A percentile compares a stretch with the other conserved stretches of the same genome.
Conservation (phyloP, 2,888 invertebrate genomes). For the Pseudolycoriella hygida region DNA sequence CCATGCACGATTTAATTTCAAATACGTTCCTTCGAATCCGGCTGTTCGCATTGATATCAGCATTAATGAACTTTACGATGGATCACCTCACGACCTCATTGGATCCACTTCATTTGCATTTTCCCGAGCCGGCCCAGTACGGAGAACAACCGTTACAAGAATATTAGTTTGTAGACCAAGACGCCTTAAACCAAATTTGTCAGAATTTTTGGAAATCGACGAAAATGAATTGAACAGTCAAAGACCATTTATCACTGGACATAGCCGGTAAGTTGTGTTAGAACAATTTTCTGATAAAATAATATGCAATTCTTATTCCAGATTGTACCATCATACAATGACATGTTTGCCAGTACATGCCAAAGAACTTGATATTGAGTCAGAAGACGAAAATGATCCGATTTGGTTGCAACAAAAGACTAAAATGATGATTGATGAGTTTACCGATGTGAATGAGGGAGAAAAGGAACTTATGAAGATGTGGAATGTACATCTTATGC, state of each 20-base stretch:
- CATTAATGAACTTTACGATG: slow-evolving; percentile 88
- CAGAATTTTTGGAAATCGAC: slow-evolving; percentile 77
- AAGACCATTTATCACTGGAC: slow-evolving; percentile 76
- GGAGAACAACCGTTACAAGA: slow-evolving; percentile 41
- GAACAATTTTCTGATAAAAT: too few species aligned
- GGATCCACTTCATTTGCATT: slow-evolving; percentile 48
- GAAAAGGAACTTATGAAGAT: slow-evolving; percentile 97
- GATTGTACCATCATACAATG: slow-evolving; percentile 80
- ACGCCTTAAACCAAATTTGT: slow-evolving; percentile 40
- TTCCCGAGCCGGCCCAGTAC: slow-evolving; percentile 45
- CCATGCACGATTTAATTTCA: slow-evolving; percentile 85
- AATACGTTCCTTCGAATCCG: slow-evolving; percentile 38
- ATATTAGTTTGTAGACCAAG: slow-evolving; percentile 42
- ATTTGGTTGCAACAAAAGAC: slow-evolving; percentile 87
- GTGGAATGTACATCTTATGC: slow-evolving; percentile 98
- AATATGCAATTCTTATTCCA: too few species aligned
- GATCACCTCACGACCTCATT: slow-evolving; percentile 77
- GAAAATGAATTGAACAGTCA: slow-evolving; percentile 73
- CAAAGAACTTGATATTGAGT: slow-evolving; percentile 85
- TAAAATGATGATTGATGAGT: slow-evolving; percentile 97
- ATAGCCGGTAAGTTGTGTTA: slow-evolving; percentile 36
- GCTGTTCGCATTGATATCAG: slow-evolving; percentile 88
- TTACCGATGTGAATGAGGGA: slow-evolving; percentile 97
- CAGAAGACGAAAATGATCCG: slow-evolving; percentile 87
- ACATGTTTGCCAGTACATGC: slow-evolving; percentile 88